phyloP scores from a whole-genome alignment of 2,888 invertebrate genomes.

The Thalpophila matura region DNA sequence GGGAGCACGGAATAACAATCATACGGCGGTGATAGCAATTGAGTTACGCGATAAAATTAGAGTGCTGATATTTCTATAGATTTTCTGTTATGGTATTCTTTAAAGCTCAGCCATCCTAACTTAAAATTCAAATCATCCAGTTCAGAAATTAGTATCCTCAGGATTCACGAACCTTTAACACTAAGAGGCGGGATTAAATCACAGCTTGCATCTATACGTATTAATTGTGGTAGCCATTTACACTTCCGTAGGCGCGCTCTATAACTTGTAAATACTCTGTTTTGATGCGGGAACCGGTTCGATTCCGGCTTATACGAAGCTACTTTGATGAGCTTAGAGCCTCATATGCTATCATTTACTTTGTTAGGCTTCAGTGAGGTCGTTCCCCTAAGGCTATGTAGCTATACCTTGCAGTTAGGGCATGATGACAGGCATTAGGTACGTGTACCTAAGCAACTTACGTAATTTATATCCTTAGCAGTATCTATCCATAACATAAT shows the following conservation, averaged over 20 bases:
- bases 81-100: too few species aligned
- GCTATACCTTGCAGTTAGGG: slow-evolving; percentile 17
- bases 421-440: slow-evolving; percentile 26
- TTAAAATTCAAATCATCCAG: too few species aligned
- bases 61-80: too few species aligned
- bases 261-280: slow-evolving; percentile 8
- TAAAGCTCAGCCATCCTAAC: too few species aligned
- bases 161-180: too few species aligned
- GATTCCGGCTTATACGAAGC: slow-evolving; percentile 41
- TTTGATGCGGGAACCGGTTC: slow-evolving; percentile 48
- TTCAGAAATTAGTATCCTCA: background rate
- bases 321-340: slow-evolving; percentile 42
- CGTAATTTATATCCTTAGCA: slow-evolving; percentile 16
- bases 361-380: slow-evolving; percentile 27
- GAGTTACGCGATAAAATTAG: too few species aligned
- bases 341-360: slow-evolving; percentile 49
- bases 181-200: too few species aligned
- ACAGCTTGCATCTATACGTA: too few species aligned
- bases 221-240: too few species aligned
- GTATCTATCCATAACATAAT: slow-evolving; percentile 10
- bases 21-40: too few species aligned
- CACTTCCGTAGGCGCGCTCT: slow-evolving; percentile 10
- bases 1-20: too few species aligned
- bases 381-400: slow-evolving; percentile 34
- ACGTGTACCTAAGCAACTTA: background rate